These are phyloP conservation scores for Oreohelix idahoensis DNA, from an alignment of 1,140 invertebrate species.

Conservation along the genomic window DNA sequence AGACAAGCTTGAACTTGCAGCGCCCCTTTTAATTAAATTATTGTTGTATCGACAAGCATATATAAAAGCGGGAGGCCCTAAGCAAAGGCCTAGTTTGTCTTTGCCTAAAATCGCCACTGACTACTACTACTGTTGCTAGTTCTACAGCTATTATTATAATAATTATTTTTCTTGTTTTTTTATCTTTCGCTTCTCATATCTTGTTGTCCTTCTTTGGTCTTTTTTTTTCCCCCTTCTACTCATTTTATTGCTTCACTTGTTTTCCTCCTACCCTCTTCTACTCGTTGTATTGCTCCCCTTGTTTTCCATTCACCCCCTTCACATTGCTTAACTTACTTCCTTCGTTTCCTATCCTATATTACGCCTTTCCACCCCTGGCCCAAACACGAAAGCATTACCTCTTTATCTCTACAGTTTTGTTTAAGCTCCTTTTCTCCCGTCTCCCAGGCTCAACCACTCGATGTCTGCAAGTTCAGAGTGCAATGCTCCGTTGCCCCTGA, in stretches of 20 bases:
- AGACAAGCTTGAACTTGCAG: no score
- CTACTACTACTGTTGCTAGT: no score
- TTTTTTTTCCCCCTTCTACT: background rate
- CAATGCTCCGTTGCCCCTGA: constrained; percentile 20
- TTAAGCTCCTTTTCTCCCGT: background rate
- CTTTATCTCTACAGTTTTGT: background rate
- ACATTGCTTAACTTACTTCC: background rate
- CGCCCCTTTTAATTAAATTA: no score
- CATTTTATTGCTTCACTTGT: constrained; percentile 13
- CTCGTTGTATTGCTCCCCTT: constrained; percentile 19
- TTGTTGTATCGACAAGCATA: no score
- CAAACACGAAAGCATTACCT: background rate
- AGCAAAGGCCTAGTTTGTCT: no score
- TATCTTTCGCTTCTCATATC: no score
- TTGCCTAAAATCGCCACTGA: no score
- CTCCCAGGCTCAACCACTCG: background rate
- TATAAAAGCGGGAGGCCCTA: no score
- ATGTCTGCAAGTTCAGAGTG: background rate
- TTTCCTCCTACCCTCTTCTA: constrained; percentile 28
- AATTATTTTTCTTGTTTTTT: no score
- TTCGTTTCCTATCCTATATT: background rate
- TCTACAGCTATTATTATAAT: no score
- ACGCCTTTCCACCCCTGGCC: no score
- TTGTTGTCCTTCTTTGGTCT: no score
- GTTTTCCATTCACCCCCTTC: constrained; percentile 13